phyloP scores from a whole-genome alignment of 2,113 vertebrate species.

The Pelobates fuscus region DNA sequence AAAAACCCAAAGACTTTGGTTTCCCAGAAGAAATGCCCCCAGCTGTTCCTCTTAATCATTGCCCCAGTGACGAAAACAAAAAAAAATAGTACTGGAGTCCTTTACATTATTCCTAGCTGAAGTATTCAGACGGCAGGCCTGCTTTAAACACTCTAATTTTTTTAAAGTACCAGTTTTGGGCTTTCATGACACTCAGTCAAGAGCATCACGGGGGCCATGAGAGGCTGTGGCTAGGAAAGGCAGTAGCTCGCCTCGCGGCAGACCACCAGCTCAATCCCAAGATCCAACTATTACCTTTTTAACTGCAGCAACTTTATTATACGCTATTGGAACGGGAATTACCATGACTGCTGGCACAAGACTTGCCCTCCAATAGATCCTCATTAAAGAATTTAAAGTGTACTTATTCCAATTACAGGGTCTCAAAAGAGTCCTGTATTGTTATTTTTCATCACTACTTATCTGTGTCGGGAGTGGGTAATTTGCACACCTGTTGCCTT shows the following conservation, averaged over 20 bases:
- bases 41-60: conserved; percentile 53
- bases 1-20: conserved; percentile 48
- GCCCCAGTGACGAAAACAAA: conserved; percentile 13
- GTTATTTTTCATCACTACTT: no score
- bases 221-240: conserved; percentile 4
- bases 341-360: conserved; percentile 48
- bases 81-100: conserved; percentile 22
- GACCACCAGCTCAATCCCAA: neutral
- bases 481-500: no score
- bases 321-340: conserved; percentile 14
- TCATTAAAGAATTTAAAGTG: no score
- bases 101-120: conserved; percentile 50
- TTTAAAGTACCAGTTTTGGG: neutral
- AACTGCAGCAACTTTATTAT: conserved; percentile 46
- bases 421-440: no score
- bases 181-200: neutral
- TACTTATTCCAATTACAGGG: no score
- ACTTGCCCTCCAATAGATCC: conserved; percentile 46
- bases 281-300: no score
- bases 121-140: conserved; percentile 50
- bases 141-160: conserved; percentile 33
- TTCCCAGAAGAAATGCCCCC: conserved; percentile 49
- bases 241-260: neutral
- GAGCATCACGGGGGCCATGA: neutral
- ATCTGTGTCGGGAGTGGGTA: no score